Base-by-base conservation (phyloP, 2,888 invertebrate species). In the Anarsia innoxiella region DNA sequence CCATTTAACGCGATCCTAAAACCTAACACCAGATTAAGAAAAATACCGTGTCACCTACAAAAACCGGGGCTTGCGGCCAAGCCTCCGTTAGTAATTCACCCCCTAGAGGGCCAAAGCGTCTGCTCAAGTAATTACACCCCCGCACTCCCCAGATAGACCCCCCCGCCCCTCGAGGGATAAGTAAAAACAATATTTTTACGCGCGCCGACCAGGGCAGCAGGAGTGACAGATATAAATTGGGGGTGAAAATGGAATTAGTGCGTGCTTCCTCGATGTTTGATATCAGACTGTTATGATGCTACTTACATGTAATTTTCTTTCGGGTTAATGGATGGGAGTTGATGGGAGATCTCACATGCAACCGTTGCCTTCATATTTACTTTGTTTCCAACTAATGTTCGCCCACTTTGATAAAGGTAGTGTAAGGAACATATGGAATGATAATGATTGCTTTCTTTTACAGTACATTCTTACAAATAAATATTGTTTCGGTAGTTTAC, bases 121-220 rank as follows among this genome's bases (percentile, higher is more conserved):
- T 72, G 73, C 74, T 76, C 74, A 75, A 79, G 80, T 82, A 82
- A 83, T 83, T 80, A 82, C 79, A 61, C 67, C 71, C 70, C 49
- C 51, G 59, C 56, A 55, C 49, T 53, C 43, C 47, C n/a, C n/a
- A n/a, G n/a, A n/a, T n/a, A n/a, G n/a, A n/a, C n/a, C n/a, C 49
- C 46, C 46, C 40, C 45, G 56, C 40, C 60, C 63, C 64, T 51
- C 48, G 45, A 54, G 65, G 78, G 79, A 78, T 82, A 82, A 80
- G 80, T 80, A 79, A 82, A 82, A 83, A 82, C 80, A 82, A 80
- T 83, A 82, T 83, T 82, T 82, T 80, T 80, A 76, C 78, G 69
- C 70, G 68, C 60, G 56, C 66, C 67, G 72, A 67, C 70, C 75
- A 69, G 62, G 65, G 61, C 71, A 72, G 66, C 77, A 71, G 68